A percentile compares a stretch with the other conserved stretches of the same genome.
phyloP scores from a whole-genome alignment of 2,888 invertebrate species.

The Tineola bisselliella region DNA sequence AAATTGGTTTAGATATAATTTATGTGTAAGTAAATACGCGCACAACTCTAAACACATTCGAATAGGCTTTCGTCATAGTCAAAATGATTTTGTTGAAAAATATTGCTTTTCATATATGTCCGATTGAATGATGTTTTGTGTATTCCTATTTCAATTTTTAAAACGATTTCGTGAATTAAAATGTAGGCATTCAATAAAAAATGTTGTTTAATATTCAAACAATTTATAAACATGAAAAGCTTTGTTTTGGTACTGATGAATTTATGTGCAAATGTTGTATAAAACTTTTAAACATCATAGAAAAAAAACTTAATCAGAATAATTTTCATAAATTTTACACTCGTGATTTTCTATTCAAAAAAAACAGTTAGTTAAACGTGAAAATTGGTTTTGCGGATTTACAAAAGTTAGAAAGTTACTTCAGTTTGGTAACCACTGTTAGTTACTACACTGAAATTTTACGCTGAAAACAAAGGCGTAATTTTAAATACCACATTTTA shows the following conservation, averaged over 20 bases:
- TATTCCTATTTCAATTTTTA: not conserved
- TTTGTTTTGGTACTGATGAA: too few species aligned
- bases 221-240: too few species aligned
- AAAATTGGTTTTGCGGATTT: not conserved
- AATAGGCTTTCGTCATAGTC: not conserved
- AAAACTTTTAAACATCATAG: too few species aligned
- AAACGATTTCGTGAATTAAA: not conserved
- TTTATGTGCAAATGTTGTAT: too few species aligned
- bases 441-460: not conserved
- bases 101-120: not conserved
- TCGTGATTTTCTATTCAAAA: not conserved
- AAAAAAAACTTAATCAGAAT: not conserved
- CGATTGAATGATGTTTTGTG: not conserved
- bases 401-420: not conserved
- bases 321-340: not conserved
- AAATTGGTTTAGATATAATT: not conserved
- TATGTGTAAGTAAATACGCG: too few species aligned
- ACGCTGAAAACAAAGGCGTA: not conserved
- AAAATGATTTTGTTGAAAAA: conserved; percentile 4
- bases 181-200: not conserved
- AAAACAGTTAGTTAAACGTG: not conserved
- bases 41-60: not conserved
- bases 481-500: too few species aligned
- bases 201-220: not conserved
- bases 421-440: not conserved